A percentile compares a stretch with the other conserved stretches of the same genome.
Evolutionary conservation across 2,888 invertebrate species (phyloP).

Genomic region (Thecocarcelia acutangulata): DNA sequence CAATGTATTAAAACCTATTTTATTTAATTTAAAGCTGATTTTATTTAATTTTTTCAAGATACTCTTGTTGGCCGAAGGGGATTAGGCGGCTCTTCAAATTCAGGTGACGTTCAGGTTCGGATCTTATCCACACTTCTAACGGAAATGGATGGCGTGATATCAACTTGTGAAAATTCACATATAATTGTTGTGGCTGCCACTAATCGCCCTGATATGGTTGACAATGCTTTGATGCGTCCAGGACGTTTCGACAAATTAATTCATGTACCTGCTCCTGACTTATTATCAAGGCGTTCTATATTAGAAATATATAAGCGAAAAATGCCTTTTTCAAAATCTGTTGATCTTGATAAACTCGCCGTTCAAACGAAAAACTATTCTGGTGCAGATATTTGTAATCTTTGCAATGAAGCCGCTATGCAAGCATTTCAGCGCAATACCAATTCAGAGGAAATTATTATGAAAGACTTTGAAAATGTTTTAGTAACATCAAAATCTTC

Average conservation of each 20-base stretch:
- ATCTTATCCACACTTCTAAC: constrained; percentile 85
- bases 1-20: not conserved
- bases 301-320: constrained; percentile 81
- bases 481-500: constrained; percentile 81
- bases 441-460: constrained; percentile 75
- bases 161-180: constrained; percentile 72
- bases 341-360: constrained; percentile 81
- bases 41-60: constrained; percentile 75
- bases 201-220: constrained; percentile 85
- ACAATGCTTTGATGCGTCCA: constrained; percentile 84
- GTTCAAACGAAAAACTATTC: constrained; percentile 82
- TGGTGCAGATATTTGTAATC: constrained; percentile 85
- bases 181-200: constrained; percentile 86
- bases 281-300: constrained; percentile 82
- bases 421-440: constrained; percentile 83
- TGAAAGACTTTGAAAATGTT: constrained; percentile 80
- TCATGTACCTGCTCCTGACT: constrained; percentile 84
- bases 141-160: constrained; percentile 86
- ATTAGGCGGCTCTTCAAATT: constrained; percentile 73
- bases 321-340: constrained; percentile 82
- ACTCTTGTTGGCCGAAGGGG: constrained; percentile 82
- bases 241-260: constrained; percentile 85
- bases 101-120: constrained; percentile 83
- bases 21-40: not conserved
- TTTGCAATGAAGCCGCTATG: constrained; percentile 85